Base-by-base conservation (phyloP, 2,888 invertebrate species). In the Podabrus alpinus region DNA sequence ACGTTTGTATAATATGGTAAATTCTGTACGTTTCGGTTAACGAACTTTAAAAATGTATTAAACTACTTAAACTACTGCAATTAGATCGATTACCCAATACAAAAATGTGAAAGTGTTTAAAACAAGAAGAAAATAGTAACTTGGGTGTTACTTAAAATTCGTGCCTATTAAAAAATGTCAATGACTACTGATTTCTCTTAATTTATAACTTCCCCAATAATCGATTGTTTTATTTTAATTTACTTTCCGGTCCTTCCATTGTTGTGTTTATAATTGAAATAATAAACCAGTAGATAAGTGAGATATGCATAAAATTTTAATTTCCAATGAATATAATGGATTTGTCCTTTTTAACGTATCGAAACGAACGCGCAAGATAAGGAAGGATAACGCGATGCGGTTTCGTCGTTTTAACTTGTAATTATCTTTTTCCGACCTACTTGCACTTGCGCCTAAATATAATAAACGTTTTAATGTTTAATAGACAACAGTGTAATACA, bases 161-260 rank as follows among this genome's bases (percentile, higher is more conserved):
- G 45, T 45, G 9, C 45, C 45, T 45, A 45, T 45, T 45, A 64
- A 64, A 64, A 64, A 64, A 19, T 17, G 62, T 64, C 62, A 64
- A 19, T 21, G 62, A 64, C 62, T 21, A 64, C 62, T 21, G 16
- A 64, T 64, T 64, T 64, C 62, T 64, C 62, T 64, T 64, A 64
- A 64, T 64, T 64, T 64, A 64, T 69, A 25, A 25, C 62, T 62
- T 69, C 62, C 61, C 64, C 64, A 25, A 45, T 29, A 71, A 66
- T 71, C 71, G 24, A 71, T 71, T 71, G 71, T 71, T 67, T 71
- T 70, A 70, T 61, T 29, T 62, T 71, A 66, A 59, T 71, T 71
- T 71, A 71, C 66, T 66, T 71, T 71, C 66, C 71, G 66, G 71
- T 71, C 66, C 66, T 67, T 19, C 59, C 59, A 71, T 71, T 71